phyloP scores from a whole-genome alignment of 2,797 vertebrate species.

The Lagodon rhomboides region DNA sequence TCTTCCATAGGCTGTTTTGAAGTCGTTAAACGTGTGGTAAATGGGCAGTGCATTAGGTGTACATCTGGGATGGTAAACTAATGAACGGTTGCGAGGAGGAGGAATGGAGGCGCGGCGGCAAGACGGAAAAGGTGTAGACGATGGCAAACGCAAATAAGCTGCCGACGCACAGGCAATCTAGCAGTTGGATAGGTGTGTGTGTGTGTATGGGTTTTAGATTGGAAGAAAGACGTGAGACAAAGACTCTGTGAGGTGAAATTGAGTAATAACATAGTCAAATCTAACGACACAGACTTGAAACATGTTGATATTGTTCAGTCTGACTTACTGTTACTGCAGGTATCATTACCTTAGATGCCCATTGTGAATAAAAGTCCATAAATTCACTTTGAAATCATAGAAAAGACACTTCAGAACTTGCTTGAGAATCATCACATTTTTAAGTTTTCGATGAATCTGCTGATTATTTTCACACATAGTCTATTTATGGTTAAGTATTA shows the following conservation, averaged over 20 bases:
- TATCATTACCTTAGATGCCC: background rate
- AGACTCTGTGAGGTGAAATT: background rate
- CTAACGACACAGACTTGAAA: background rate
- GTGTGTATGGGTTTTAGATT: background rate
- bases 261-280: background rate
- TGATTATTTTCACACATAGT: no score
- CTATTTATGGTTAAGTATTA: no score
- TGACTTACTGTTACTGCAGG: background rate
- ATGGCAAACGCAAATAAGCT: conserved; percentile 1
- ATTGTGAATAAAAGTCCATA: background rate
- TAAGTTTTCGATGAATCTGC: background rate
- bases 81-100: background rate
- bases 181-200: no score
- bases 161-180: conserved; percentile 17
- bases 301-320: background rate
- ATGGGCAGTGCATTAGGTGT: conserved; percentile 1
- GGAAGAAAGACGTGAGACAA: background rate
- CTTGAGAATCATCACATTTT: background rate
- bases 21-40: background rate
- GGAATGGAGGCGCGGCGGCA: background rate
- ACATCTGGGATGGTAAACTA: conserved; percentile 16
- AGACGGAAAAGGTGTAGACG: conserved; percentile 16
- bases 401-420: background rate
- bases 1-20: background rate
- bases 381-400: background rate